Base-by-base conservation (phyloP, 1,140 invertebrate species). In the Drosophila pseudoananassae region DNA sequence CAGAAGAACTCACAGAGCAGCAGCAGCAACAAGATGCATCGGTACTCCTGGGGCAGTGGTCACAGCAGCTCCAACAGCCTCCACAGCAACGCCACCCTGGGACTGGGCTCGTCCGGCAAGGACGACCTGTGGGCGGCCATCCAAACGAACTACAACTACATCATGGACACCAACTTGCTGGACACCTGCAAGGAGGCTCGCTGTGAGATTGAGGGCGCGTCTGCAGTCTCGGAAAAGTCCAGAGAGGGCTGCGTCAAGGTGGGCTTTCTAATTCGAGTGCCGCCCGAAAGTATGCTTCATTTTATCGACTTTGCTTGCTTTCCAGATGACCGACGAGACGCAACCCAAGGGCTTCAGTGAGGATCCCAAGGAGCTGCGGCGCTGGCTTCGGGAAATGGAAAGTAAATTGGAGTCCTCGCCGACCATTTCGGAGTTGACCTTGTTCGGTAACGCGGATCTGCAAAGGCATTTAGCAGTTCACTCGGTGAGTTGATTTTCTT, bases 151-250 rank as follows among this genome's bases (percentile, higher is more conserved):
- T 98, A 98, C 92, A 95, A 98, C 91, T 98, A 97, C 92, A 96
- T 98, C 84, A 98, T 98, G 97, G 97, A 98, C 92, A 97, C 96
- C 91, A 96, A 97, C 89, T 95, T 98, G 60, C 96, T 98, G 65
- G 97, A 98, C 88, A 95, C 95, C 73, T 98, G 97, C 93, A 95
- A 95, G 92, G 96, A 92, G 76, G 89, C 91, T 3, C 66, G 89
- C 15, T 84, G 78, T 65, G 91, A 92, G 53, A 79, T 92, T 46
- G 91, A 92, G 78, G 83, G 83, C 52, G 74, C 76, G 27, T 53
- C 73, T 36, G 73, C 61, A 31, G 66, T 61, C 7, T 25, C 73
- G 43, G 69, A 76, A 20, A 77, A 66, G 23, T 56, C 78, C 23
- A 75, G 58, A 40, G 77, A 81, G 9, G 59, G 50, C 54, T 73